A percentile compares a stretch with the other conserved stretches of the same genome.
Conservation (phyloP, 2,888 invertebrate genomes). For the Erynnis tages region DNA sequence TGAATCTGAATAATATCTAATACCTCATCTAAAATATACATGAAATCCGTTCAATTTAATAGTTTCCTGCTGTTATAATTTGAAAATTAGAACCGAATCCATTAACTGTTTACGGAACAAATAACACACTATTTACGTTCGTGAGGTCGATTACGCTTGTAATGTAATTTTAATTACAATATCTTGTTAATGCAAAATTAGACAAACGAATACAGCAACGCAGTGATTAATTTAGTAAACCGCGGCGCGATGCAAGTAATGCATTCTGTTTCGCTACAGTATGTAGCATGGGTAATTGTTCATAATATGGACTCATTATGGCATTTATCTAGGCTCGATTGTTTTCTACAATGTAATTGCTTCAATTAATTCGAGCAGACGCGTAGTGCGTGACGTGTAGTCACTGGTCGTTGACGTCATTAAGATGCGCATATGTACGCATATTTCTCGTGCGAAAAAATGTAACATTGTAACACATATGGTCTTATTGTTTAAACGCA, state of each 20-base stretch:
- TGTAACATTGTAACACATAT: constrained; percentile 39
- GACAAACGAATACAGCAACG: constrained; percentile 31
- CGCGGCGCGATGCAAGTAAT: constrained; percentile 42
- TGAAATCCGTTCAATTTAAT: neutral
- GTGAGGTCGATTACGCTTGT: constrained; percentile 11
- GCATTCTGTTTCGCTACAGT: constrained; percentile 52
- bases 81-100: neutral
- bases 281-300: constrained; percentile 60
- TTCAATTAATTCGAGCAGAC: constrained; percentile 72
- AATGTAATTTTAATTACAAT: constrained; percentile 33
- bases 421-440: constrained; percentile 66
- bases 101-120: neutral
- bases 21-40: too few species aligned
- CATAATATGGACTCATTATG: constrained; percentile 61
- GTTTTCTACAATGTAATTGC: constrained; percentile 73
- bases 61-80: neutral
- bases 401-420: constrained; percentile 54
- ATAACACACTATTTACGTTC: neutral
- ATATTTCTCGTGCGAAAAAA: constrained; percentile 57
- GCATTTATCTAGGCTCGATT: constrained; percentile 61
- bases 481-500: constrained; percentile 6
- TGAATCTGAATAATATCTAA: too few species aligned
- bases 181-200: constrained; percentile 32
- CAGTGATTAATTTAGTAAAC: constrained; percentile 49
- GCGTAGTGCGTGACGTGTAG: constrained; percentile 59